Conservation (phyloP, 2,113 vertebrate genomes). For the Oophaga pumilio region DNA sequence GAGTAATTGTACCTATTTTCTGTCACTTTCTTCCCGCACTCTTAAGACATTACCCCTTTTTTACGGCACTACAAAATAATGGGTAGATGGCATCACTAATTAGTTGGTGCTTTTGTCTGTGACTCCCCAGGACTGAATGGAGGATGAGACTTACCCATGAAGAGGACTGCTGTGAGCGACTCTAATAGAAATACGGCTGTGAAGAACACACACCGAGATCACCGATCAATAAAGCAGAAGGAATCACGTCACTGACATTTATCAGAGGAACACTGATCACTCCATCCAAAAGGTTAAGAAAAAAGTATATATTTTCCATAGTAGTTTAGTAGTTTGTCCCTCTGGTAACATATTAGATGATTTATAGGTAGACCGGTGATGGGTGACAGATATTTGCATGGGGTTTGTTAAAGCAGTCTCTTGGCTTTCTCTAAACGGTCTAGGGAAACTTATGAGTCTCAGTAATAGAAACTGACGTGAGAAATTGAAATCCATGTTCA, state of each 20-base stretch:
- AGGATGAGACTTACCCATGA: background rate
- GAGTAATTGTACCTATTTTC: slow-evolving; percentile 27
- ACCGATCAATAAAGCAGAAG: slow-evolving; percentile 2
- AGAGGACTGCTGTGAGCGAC: background rate
- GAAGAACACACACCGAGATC: background rate
- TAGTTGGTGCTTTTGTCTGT: background rate
- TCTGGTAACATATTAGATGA: no score
- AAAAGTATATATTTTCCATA: background rate
- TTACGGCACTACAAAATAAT: background rate
- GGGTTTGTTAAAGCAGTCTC: no score
- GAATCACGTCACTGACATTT: slow-evolving; percentile 10
- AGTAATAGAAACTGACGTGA: no score
- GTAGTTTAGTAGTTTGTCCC: background rate
- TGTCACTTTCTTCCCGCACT: background rate
- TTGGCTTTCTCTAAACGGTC: no score
- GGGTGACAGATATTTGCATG: no score
- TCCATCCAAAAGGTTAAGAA: background rate
- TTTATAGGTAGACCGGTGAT: no score
- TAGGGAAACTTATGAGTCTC: no score
- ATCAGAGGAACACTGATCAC: background rate
- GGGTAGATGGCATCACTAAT: background rate
- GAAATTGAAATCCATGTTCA: no score
- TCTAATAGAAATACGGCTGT: background rate
- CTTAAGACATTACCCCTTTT: no score
- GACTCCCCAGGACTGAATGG: background rate